Conservation (phyloP, 2,797 vertebrate species). For the Dipus sagitta region DNA sequence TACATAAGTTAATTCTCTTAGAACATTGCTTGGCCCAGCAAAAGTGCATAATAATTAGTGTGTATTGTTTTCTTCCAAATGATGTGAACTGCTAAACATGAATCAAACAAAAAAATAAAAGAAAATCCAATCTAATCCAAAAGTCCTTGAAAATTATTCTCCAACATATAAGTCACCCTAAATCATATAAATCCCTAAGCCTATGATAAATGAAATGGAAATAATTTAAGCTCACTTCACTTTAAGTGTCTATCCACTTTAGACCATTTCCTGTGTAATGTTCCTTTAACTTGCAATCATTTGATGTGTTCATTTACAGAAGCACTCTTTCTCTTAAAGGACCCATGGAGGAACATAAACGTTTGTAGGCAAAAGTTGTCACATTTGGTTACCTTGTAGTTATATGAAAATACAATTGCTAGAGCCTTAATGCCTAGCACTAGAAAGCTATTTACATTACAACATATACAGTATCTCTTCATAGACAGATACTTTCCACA, state of each 20-base stretch:
- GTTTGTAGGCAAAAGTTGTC: background rate
- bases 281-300: constrained; percentile 43
- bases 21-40: background rate
- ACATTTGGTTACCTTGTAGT: background rate
- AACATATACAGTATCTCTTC: background rate
- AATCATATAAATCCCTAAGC: background rate
- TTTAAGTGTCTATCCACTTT: constrained; percentile 20
- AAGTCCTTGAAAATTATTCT: constrained; percentile 1
- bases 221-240: constrained; percentile 5
- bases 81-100: background rate
- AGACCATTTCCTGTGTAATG: constrained; percentile 57
- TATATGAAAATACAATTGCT: constrained; percentile 9
- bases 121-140: background rate
- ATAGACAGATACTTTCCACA: background rate
- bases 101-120: background rate
- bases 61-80: constrained; percentile 3
- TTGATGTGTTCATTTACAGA: constrained; percentile 31
- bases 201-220: background rate
- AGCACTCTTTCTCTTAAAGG: constrained; percentile 12
- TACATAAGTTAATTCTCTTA: constrained; percentile 30
- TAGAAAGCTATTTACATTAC: background rate
- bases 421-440: background rate
- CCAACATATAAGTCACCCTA: background rate
- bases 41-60: background rate
- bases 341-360: constrained; percentile 13